Percentiles rank a stretch among this genome's conserved stretches.
Evolutionary conservation across 1,140 invertebrate genomes (phyloP).

Genomic region (Cherax quadricarinatus): DNA sequence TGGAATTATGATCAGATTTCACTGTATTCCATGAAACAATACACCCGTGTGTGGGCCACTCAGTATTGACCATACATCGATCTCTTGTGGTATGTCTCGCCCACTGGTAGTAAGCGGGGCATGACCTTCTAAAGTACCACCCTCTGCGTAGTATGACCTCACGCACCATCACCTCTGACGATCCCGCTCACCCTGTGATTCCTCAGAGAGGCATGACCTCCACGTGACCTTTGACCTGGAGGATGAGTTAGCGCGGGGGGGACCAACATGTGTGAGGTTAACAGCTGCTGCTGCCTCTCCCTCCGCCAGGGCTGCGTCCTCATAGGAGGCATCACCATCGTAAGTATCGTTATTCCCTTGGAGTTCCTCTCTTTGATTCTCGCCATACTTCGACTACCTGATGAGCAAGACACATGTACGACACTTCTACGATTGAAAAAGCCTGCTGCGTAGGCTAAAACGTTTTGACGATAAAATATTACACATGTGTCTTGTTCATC

Average conservation of each 20-base stretch:
- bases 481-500: too few relatives aligned
- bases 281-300: constrained; percentile 56
- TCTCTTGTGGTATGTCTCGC: neutral
- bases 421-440: too few relatives aligned
- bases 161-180: neutral
- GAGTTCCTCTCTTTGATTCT: neutral
- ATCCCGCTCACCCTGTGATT: neutral
- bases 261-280: constrained; percentile 63
- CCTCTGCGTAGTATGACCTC: neutral
- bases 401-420: too few relatives aligned
- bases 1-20: too few relatives aligned
- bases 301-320: constrained; percentile 60
- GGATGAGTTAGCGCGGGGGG: neutral
- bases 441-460: too few relatives aligned
- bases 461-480: too few relatives aligned
- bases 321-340: constrained; percentile 64
- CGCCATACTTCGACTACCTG: neutral
- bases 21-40: neutral
- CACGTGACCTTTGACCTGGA: constrained; percentile 36
- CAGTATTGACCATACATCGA: neutral
- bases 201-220: constrained; percentile 8
- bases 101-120: neutral
- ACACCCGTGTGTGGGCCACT: neutral
- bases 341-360: constrained; percentile 5
- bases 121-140: neutral